Base-by-base conservation (phyloP, 1,140 invertebrate genomes). In the Zaprionus taronus region DNA sequence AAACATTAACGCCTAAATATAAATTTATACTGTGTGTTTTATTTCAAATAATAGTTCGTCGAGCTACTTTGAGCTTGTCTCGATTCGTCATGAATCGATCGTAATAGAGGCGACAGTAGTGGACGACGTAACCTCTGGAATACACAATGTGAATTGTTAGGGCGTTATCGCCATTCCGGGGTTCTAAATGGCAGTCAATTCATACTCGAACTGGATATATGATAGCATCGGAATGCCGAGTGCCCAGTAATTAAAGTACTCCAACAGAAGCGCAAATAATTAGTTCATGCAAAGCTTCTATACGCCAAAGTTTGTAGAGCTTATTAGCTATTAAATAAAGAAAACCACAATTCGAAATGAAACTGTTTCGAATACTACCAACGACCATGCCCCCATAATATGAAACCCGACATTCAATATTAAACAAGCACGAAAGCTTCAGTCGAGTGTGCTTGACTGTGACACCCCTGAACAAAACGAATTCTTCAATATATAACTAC, bases 81-180 rank as follows among this genome's bases (percentile, higher is more conserved):
- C 57, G 84, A 3, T 89, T 87, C 5, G 67, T 95, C 3, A 92
- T 94, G 4, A 87, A 93, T 15, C 91, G 1, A 75, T 75, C 5
- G 77, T 77, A 9, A 93, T 62, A 86, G 92, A 63, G 93, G 93
- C 75, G 95, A 96, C 70, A 95, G 94, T n/a, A 95, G 95, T 0
- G 95, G 92, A 94, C 22, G 22, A 22, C 15, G 91, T 93, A 26
- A 70, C 80, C 26, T 90, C 93, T 2, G 86, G 86, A 12, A 0
- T 89, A 1, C 60, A 90, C 2, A 93, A 91, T 1, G 83, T 77
- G 4, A 79, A 90, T 79, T 0, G 1, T 2, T 22, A 81, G 1
- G 96, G 96, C 2, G 92, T 96, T 20, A 95, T 96, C 0, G 96
- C 90, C 12, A 74, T 93, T 51, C 95, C 95, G 2, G 94, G 93